A percentile compares a stretch with the other conserved stretches of the same genome.
phyloP scores from a whole-genome alignment of 35 echinoderm and acorn worm genomes.

The Heliocidaris erythrogramma region DNA sequence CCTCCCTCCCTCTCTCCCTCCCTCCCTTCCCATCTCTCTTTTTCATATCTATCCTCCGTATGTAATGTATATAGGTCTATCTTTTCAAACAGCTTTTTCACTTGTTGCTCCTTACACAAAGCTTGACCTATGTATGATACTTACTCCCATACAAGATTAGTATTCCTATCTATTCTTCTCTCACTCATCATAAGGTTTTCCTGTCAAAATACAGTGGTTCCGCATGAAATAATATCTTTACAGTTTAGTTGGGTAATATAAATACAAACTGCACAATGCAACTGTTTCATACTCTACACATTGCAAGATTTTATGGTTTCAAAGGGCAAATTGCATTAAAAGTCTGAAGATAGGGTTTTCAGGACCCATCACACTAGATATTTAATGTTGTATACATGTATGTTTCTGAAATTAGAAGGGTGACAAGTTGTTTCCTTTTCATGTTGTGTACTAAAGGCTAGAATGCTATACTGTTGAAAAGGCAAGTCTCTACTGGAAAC shows the following conservation, averaged over 20 bases:
- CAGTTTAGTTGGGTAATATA: neutral
- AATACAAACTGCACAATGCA: neutral
- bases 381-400: too few relatives aligned
- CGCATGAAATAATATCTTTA: neutral
- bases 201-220: neutral
- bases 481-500: too few relatives aligned
- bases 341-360: neutral
- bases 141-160: neutral
- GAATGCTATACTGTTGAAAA: too few relatives aligned
- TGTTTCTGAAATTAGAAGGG: too few relatives aligned
- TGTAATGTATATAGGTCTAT: neutral
- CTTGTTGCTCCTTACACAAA: neutral
- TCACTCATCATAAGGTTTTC: neutral
- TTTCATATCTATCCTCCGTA: neutral
- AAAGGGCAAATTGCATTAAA: neutral
- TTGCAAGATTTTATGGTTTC: neutral
- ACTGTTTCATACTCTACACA: neutral
- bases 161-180: neutral
- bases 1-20: neutral
- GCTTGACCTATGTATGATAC: neutral
- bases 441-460: too few relatives aligned
- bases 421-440: too few relatives aligned
- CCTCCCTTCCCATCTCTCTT: neutral
- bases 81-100: neutral
- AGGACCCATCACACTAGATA: neutral